These are phyloP conservation scores for Drosophila repleta DNA, from an alignment of 1,140 invertebrate genomes.

Conservation along the genomic window DNA sequence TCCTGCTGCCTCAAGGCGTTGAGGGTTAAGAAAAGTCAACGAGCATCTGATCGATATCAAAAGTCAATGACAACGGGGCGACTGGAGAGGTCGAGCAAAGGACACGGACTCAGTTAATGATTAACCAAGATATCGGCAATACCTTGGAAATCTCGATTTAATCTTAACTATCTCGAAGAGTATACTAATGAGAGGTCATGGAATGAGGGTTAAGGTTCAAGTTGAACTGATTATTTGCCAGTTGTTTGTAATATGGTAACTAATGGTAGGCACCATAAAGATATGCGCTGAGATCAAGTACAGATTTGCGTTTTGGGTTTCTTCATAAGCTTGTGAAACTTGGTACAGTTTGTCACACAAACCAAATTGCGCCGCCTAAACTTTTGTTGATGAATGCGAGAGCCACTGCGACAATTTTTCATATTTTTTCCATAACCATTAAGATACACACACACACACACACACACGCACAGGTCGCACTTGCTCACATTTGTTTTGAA, in stretches of 20 bases:
- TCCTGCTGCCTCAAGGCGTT: conserved; percentile 27
- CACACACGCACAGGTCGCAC: conserved; percentile 22
- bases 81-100: conserved; percentile 5
- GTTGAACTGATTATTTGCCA: too few species aligned
- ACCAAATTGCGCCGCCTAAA: conserved; percentile 57
- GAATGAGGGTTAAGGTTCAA: neutral
- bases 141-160: conserved; percentile 16
- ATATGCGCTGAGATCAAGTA: conserved; percentile 1
- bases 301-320: conserved; percentile 4
- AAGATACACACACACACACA: conserved; percentile 39
- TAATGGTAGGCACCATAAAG: neutral
- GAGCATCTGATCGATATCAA: conserved; percentile 55
- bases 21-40: conserved; percentile 46
- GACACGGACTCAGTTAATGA: conserved; percentile 15
- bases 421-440: conserved; percentile 77
- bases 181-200: neutral
- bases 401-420: conserved; percentile 43
- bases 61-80: conserved; percentile 57
- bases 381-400: conserved; percentile 52
- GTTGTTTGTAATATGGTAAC: neutral
- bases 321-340: conserved; percentile 4
- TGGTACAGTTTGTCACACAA: conserved; percentile 63
- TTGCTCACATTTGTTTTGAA: conserved; percentile 59
- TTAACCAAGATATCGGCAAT: conserved; percentile 4
- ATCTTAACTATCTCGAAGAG: conserved; percentile 22